Conservation (phyloP, 64 coral and sea anemone genomes). For the Montipora sp. region DNA sequence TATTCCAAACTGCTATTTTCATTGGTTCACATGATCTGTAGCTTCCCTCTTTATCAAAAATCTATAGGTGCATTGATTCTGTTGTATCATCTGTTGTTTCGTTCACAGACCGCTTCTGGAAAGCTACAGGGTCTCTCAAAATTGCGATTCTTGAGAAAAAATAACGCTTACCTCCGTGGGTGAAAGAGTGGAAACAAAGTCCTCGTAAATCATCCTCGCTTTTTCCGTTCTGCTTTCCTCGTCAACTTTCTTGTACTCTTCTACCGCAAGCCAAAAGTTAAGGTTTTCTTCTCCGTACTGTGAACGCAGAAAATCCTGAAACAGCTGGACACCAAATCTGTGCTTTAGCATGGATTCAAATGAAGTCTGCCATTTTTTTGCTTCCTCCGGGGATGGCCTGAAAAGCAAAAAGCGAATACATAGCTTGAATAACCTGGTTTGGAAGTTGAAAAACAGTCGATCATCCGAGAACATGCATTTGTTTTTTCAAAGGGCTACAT, state of each 20-base stretch:
- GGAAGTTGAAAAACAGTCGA: not conserved
- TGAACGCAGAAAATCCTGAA: conserved; percentile 92
- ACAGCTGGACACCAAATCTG: conserved; percentile 87
- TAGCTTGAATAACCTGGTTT: not conserved
- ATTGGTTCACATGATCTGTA: too few species aligned
- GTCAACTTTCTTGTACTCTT: conserved; percentile 80
- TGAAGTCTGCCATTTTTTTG: conserved; percentile 76
- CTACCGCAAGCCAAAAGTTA: conserved; percentile 96
- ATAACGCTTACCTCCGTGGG: conserved; percentile 85
- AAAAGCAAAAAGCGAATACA: conserved; percentile 7
- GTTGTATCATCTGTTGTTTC: too few species aligned
- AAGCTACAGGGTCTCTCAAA: not conserved
- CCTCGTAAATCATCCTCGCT: conserved; percentile 92
- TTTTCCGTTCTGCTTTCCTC: conserved; percentile 38
- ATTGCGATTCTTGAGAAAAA: not conserved
- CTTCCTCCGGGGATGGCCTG: conserved; percentile 90
- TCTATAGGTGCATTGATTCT: too few species aligned
- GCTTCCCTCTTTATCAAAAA: too few species aligned
- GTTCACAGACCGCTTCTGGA: too few species aligned
- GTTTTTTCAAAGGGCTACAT: too few species aligned
- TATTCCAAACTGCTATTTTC: too few species aligned
- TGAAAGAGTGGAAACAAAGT: conserved; percentile 94
- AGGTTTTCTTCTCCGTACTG: conserved; percentile 97
- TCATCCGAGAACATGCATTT: not conserved
- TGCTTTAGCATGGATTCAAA: conserved; percentile 77